Percentiles rank a stretch among this genome's conserved stretches.
Conservation (phyloP, 2,888 invertebrate genomes). For the Dioctria linearis region DNA sequence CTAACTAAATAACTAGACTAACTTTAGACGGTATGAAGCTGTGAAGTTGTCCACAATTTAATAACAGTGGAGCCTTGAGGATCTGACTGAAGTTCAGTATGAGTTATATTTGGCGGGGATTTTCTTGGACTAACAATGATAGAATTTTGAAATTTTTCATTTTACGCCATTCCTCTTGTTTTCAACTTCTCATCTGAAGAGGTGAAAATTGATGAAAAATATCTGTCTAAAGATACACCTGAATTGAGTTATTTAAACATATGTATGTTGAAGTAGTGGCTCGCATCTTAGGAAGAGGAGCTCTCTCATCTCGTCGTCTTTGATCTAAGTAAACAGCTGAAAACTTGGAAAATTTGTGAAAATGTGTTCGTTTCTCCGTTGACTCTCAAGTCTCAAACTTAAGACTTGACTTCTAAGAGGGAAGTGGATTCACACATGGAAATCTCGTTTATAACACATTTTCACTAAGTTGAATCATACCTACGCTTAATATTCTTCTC, state of each 20-base stretch:
- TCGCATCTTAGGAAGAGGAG: neutral
- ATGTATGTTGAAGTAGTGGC: neutral
- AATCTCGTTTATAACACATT: slow-evolving; percentile 29
- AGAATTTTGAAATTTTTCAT: too few species aligned
- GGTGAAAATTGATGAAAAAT: slow-evolving; percentile 16
- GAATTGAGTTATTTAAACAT: slow-evolving; percentile 18
- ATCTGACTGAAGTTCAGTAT: too few species aligned
- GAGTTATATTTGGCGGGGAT: too few species aligned
- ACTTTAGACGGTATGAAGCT: too few species aligned
- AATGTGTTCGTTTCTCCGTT: slow-evolving; percentile 28
- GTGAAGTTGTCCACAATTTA: too few species aligned
- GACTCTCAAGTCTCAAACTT: neutral
- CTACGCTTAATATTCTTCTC: neutral
- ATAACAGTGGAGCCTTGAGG: too few species aligned
- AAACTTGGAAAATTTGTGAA: slow-evolving; percentile 19
- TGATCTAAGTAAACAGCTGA: slow-evolving; percentile 26
- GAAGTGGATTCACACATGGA: slow-evolving; percentile 32
- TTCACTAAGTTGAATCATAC: slow-evolving; percentile 12
- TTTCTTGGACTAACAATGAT: too few species aligned
- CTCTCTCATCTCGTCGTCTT: neutral
- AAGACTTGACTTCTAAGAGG: neutral
- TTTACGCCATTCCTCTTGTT: neutral
- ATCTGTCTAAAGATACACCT: slow-evolving; percentile 35
- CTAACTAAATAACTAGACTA: too few species aligned
- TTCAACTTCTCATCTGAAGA: neutral